phyloP scores from a whole-genome alignment of 2,888 invertebrate species.

The Eupithecia dodoneata region DNA sequence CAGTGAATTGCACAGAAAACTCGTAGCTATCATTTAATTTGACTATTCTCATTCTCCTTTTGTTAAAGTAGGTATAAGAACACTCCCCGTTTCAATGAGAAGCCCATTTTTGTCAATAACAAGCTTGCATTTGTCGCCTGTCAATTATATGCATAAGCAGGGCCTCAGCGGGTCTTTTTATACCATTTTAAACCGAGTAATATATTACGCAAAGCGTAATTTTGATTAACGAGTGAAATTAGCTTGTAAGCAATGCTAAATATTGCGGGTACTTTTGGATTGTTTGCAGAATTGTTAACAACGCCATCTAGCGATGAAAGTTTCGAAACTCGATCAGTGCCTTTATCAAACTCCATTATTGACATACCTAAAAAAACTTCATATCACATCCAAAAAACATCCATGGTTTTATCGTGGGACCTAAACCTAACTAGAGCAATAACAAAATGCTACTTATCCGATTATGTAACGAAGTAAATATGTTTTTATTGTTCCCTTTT shows the following conservation, averaged over 20 bases:
- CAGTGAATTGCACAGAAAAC: slow-evolving; percentile 30
- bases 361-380: neutral
- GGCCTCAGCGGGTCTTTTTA: slow-evolving; percentile 13
- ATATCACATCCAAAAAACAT: too few species aligned
- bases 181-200: slow-evolving; percentile 11
- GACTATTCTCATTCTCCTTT: neutral
- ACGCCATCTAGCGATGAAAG: slow-evolving; percentile 10
- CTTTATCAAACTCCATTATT: neutral
- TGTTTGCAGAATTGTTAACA: slow-evolving; percentile 6
- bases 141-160: slow-evolving; percentile 22
- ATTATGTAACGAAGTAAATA: neutral
- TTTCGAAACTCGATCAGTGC: neutral
- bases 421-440: neutral
- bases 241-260: slow-evolving; percentile 32
- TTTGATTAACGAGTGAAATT: slow-evolving; percentile 21
- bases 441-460: neutral
- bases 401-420: neutral
- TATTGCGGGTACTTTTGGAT: slow-evolving; percentile 15
- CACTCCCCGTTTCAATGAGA: neutral
- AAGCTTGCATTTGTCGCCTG: neutral
- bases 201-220: slow-evolving; percentile 27
- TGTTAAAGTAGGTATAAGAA: neutral
- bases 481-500: neutral
- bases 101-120: neutral
- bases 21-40: slow-evolving; percentile 1